Evolutionary conservation across 2,888 invertebrate species (phyloP).

Genomic region (Metopia argyrocephala): DNA sequence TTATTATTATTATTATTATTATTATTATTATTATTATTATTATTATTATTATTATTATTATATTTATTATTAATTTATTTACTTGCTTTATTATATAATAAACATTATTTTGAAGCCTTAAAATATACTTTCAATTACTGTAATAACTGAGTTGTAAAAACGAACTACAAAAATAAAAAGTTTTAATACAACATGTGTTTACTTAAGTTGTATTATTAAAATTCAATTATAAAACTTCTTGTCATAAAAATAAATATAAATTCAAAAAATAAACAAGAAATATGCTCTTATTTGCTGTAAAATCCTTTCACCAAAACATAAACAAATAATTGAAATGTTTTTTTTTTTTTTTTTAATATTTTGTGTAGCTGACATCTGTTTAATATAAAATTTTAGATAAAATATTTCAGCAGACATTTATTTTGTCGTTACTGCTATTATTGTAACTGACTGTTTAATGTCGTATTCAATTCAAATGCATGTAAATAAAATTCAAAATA

Average conservation of each 20-base stretch:
- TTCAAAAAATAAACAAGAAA: not conserved
- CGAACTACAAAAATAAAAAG: too few species aligned
- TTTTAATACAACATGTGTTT: too few species aligned
- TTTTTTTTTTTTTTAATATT: not conserved
- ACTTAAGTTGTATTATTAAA: too few species aligned
- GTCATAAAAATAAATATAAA: not conserved
- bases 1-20: too few species aligned
- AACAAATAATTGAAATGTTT: not conserved
- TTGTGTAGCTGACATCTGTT: conserved; percentile 15
- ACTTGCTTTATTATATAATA: too few species aligned
- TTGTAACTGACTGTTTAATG: not conserved
- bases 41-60: too few species aligned
- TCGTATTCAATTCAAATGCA: not conserved
- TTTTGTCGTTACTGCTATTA: not conserved
- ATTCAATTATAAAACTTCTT: too few species aligned
- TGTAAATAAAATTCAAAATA: not conserved
- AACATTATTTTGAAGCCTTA: too few species aligned
- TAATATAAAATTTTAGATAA: conserved; percentile 2
- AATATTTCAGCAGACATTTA: not conserved
- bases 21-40: too few species aligned
- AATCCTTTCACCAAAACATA: not conserved
- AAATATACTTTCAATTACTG: too few species aligned
- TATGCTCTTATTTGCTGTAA: not conserved
- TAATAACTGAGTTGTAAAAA: too few species aligned
- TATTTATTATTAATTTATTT: too few species aligned